Percentiles rank a stretch among this genome's conserved stretches.
Evolutionary conservation across 1,140 invertebrate species (phyloP).

Genomic region (Elymnias hypermnestra): DNA sequence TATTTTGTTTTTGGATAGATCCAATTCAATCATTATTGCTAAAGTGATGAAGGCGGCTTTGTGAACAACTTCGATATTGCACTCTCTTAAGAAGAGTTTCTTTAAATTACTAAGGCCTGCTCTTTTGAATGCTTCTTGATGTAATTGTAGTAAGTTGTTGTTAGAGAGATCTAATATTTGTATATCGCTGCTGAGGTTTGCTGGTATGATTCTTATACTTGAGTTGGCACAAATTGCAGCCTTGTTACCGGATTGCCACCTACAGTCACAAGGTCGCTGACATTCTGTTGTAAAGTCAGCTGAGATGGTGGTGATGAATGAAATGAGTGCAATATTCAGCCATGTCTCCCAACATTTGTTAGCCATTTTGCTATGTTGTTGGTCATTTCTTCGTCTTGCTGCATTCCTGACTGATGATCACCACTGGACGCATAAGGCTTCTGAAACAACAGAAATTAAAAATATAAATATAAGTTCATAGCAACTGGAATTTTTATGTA

Average conservation of each 20-base stretch:
- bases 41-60: slow-evolving; percentile 85
- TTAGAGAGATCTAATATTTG: slow-evolving; percentile 85
- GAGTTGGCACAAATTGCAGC: slow-evolving; percentile 86
- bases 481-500: not conserved
- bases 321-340: slow-evolving; percentile 51
- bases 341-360: slow-evolving; percentile 65
- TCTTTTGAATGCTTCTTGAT: slow-evolving; percentile 79
- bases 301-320: slow-evolving; percentile 38
- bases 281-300: slow-evolving; percentile 71
- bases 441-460: slow-evolving; percentile 54
- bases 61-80: slow-evolving; percentile 82
- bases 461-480: not conserved
- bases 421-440: slow-evolving; percentile 52
- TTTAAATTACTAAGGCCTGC: slow-evolving; percentile 87
- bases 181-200: slow-evolving; percentile 83
- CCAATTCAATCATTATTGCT: slow-evolving; percentile 88
- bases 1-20: slow-evolving; percentile 88
- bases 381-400: slow-evolving; percentile 58
- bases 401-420: slow-evolving; percentile 52
- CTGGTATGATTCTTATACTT: slow-evolving; percentile 81
- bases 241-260: slow-evolving; percentile 88
- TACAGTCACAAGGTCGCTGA: slow-evolving; percentile 82
- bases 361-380: slow-evolving; percentile 64
- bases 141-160: slow-evolving; percentile 54
- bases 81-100: slow-evolving; percentile 85